Evolutionary conservation across 92 coral and sea anemone genomes (phyloP), one percentile per base, ranked within the genome.

Genomic region (Paramuricea clavata): DNA sequence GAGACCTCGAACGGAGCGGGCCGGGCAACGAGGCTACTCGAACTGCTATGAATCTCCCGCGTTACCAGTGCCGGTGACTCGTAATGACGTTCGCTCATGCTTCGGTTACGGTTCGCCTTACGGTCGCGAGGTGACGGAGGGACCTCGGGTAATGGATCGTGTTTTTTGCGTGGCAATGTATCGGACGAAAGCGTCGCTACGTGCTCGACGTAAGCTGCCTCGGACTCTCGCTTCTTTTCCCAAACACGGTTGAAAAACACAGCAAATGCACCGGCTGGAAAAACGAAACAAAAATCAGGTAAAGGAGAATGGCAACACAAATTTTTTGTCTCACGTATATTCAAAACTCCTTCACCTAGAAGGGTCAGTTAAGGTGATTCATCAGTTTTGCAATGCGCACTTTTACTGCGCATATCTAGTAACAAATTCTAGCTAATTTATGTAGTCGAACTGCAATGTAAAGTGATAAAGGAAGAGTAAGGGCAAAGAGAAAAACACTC

Each of bases 191-290:
- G 90, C 49, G 86, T 81, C 10, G 82, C 77, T 13, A 90, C 31
- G 83, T 94, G 92, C 50, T 83, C 89, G 13, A 87, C 88, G 81
- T 96, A 96, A 0, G 95, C 99, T 44, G 74, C 78, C 74, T 96
- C 99, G 72, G 96, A 94, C 26, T 96, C 98, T 31, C 78, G 65
- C 73, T 93, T 96, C 89, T 90, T 96, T 23, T 96, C 98, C 99
- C 99, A 96, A 21, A 93, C 98, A 68, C 94, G 94, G 76, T 96
- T 88, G 80, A 96, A 96, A 73, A 96, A 96, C 22, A 97, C 93
- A 74, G 99, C 91, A 71, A 96, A 96, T 13, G 95, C 92, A 4
- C 99, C 99, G 79, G 95, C 99, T 96, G 74, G 1, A 78, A 64
- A 74, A 36, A 52, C 21, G 35, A 33, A 56, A 39, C 54, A 35